Evolutionary conservation across 2,113 vertebrate genomes (phyloP).

Genomic region (Cichladusa arquata): DNA sequence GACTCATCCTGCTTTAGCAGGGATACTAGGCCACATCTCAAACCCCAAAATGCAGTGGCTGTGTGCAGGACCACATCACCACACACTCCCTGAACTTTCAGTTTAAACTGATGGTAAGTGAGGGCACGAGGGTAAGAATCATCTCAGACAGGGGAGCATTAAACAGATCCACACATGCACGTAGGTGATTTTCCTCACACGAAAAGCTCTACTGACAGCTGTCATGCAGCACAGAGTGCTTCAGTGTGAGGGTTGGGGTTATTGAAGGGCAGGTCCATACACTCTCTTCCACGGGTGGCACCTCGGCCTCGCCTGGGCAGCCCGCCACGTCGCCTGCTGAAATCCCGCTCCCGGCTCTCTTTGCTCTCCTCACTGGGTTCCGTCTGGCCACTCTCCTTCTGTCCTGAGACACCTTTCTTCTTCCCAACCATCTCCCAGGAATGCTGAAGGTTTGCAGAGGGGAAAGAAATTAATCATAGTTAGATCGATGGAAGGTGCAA

Average conservation of each 20-base stretch:
- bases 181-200: not conserved
- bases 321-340: conserved; percentile 87
- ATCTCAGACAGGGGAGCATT: not conserved
- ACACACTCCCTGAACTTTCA: not conserved
- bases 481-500: not conserved
- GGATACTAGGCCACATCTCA: not conserved
- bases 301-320: conserved; percentile 85
- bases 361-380: conserved; percentile 91
- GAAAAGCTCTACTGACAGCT: not conserved
- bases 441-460: conserved; percentile 73
- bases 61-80: accelerated
- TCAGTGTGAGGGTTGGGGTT: not conserved
- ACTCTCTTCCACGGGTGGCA: conserved; percentile 91
- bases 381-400: conserved; percentile 87
- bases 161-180: not conserved
- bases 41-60: accelerated
- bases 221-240: not conserved
- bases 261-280: conserved; percentile 72
- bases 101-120: not conserved
- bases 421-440: conserved; percentile 99
- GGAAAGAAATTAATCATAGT: not conserved
- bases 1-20: not conserved
- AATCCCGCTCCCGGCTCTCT: conserved; percentile 91
- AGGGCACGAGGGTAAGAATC: not conserved
- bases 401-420: conserved; percentile 94